Evolutionary conservation across 2,113 vertebrate genomes (phyloP), one percentile per base, ranked within the genome.

Genomic region (Sprattus sprattus): DNA sequence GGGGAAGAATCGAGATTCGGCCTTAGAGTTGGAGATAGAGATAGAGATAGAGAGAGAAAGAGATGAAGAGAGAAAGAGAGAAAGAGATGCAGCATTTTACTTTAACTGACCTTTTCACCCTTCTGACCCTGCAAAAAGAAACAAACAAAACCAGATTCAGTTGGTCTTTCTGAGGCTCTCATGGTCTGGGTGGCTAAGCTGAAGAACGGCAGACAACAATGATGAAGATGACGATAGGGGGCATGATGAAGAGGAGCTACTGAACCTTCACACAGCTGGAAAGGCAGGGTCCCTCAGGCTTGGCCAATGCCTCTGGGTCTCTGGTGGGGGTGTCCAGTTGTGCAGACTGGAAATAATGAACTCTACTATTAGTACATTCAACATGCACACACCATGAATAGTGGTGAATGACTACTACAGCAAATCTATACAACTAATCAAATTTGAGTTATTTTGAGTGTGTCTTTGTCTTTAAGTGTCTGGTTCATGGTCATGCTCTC

Each of bases 81-180:
- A 50, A 84, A 84, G 22, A 49, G 39, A 39, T 2, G 52, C 39
- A 16, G 5, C 22, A 57, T 80, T 75, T 75, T 13, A 32, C 10
- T 44, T 11, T 39, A 13, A 32, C 39, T 78, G 13, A 96, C 96
- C 95, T 90, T 94, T 92, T 95, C 95, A 86, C 96, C 96, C 89
- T 96, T 97, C 86, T 95, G 95, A 8, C 95, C 95, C 96, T 96
- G 91, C 16, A 89, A 89, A 81, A 7, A 86, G 2, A 49, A 85
- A 84, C 16, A 50, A 45, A 44, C 75, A 60, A 32, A 47, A 80
- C 15, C 49, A 54, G 6, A 75, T 46, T 13, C 13, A 60, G 78
- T 83, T 15, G 39, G 78, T 86, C 57, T 81, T 85, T 9, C 39
- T 39, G 39, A 39, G 8, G 47, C 9, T 49, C 47, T 49, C 9